Base-by-base conservation (phyloP, 2,113 vertebrate genomes). In the Archocentrus centrarchus region DNA sequence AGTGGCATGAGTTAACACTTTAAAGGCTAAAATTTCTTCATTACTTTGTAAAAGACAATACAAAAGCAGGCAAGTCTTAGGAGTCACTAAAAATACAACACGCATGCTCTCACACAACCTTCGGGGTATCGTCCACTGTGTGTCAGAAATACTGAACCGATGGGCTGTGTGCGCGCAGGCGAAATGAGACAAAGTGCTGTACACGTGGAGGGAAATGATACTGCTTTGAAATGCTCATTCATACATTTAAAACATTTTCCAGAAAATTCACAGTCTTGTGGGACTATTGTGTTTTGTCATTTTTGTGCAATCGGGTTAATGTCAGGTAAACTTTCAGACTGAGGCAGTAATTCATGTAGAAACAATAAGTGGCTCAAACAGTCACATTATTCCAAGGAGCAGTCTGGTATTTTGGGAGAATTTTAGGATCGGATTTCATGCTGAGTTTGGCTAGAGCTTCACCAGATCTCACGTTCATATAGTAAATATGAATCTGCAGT, bases 21-120 rank as follows among this genome's bases (percentile, higher is more conserved):
- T 50, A 83, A 85, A 83, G 84, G 85, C 35, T n/a, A 61, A 79
- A 37, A 15, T 64, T 91, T 75, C 59, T 68, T 93, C 86, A 59
- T 83, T 55, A 32, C 27, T 88, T 82, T 85, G 80, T 82, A 85
- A 91, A 92, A 89, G 77, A 86, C 85, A 55, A 84, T 92, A 93
- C 60, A 92, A 93, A 93, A 88, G 86, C 88, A 87, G 77, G 80
- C 77, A 83, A 86, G 66, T 84, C 39, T 82, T 59, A 59, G 44
- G 47, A 91, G 57, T 78, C 76, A 83, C 79, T 35, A 64, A 84
- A 90, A 88, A 82, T 77, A 88, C 22, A 66, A 73, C 88, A 89
- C 83, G 80, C 90, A 90, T 50, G 22, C 87, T 59, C 63, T 87
- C 62, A 77, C 64, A 63, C 44, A 35, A 55, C 13, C 41, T 50